phyloP scores from a whole-genome alignment of 2,797 vertebrate species.

The Hozukius guyotensis region DNA sequence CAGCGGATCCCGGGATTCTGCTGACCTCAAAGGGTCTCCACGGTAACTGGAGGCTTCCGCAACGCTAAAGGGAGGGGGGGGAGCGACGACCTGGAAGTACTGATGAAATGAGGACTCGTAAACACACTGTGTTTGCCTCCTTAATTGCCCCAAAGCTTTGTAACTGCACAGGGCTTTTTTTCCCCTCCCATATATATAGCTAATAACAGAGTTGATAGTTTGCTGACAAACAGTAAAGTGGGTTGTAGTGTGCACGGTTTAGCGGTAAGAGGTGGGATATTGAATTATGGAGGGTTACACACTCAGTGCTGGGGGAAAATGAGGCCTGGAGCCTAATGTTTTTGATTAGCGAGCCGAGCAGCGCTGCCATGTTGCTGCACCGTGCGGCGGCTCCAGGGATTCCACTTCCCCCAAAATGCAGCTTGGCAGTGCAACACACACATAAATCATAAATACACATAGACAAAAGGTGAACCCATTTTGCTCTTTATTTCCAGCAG shows the following conservation, averaged over 20 bases:
- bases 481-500: slow-evolving; percentile 75
- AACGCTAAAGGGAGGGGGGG: slow-evolving; percentile 19
- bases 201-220: slow-evolving; percentile 77
- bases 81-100: slow-evolving; percentile 68
- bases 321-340: slow-evolving; percentile 76
- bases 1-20: slow-evolving; percentile 76
- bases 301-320: slow-evolving; percentile 69
- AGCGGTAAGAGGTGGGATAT: slow-evolving; percentile 74
- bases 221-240: slow-evolving; percentile 78
- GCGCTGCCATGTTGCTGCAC: slow-evolving; percentile 53
- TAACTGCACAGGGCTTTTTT: slow-evolving; percentile 51
- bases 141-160: slow-evolving; percentile 74
- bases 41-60: slow-evolving; percentile 71
- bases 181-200: slow-evolving; percentile 37
- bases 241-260: slow-evolving; percentile 58
- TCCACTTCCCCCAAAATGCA: slow-evolving; percentile 40
- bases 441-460: slow-evolving; percentile 78
- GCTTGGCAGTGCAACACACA: slow-evolving; percentile 42
- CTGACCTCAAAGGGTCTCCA: slow-evolving; percentile 81
- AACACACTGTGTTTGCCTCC: slow-evolving; percentile 52
- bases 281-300: slow-evolving; percentile 76
- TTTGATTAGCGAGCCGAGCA: slow-evolving; percentile 76
- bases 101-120: slow-evolving; percentile 75
- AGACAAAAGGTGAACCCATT: slow-evolving; percentile 79
- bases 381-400: slow-evolving; percentile 63